phyloP scores from a whole-genome alignment of 2,888 invertebrate genomes.

The Cantharis rustica region DNA sequence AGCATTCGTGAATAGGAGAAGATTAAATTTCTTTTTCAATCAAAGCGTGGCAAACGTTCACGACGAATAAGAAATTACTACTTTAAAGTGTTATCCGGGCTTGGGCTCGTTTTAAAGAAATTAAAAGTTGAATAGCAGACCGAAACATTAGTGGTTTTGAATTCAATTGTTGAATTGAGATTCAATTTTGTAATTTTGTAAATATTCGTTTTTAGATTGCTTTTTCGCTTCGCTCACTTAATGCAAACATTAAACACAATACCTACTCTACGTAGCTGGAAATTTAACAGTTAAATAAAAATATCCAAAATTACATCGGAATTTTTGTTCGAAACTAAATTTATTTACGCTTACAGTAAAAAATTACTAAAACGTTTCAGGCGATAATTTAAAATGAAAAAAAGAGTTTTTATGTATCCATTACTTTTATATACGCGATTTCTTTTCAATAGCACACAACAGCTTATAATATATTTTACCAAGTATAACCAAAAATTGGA shows the following conservation, averaged over 20 bases:
- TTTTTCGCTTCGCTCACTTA: slow-evolving; percentile 21
- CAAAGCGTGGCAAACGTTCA: slow-evolving; percentile 25
- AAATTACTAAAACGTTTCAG: neutral
- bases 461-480: slow-evolving; percentile 31
- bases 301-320: neutral
- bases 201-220: slow-evolving; percentile 26
- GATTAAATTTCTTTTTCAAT: slow-evolving; percentile 33
- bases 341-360: neutral
- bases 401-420: neutral
- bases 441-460: slow-evolving; percentile 31
- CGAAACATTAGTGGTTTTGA: slow-evolving; percentile 26
- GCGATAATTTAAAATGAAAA: neutral
- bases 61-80: slow-evolving; percentile 37
- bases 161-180: slow-evolving; percentile 35
- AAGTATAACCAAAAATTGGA: slow-evolving; percentile 33
- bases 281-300: neutral
- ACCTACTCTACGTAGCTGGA: neutral
- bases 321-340: neutral
- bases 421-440: slow-evolving; percentile 17
- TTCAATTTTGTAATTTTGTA: slow-evolving; percentile 31
- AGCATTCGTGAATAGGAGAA: slow-evolving; percentile 12
- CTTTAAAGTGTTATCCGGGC: slow-evolving; percentile 37
- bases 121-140: slow-evolving; percentile 37
- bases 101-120: slow-evolving; percentile 36
- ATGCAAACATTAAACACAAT: slow-evolving; percentile 25